These are phyloP conservation scores for Harmothoe impar DNA, from an alignment of 2,888 invertebrate genomes.

Conservation along the genomic window DNA sequence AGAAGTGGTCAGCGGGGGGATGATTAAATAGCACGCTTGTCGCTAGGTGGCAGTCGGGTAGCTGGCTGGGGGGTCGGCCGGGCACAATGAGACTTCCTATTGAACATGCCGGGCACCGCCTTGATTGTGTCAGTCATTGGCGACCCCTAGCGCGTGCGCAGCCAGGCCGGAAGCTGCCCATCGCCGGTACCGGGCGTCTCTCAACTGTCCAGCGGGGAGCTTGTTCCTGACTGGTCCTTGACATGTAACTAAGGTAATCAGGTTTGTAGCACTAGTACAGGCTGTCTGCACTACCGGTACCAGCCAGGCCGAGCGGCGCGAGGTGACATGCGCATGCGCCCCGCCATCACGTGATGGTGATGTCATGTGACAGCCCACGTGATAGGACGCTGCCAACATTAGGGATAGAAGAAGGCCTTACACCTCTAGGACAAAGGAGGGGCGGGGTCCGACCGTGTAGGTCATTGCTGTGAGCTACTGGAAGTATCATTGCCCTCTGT, in stretches of 20 bases:
- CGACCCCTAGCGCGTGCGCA: constrained; percentile 15
- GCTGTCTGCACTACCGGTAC: neutral
- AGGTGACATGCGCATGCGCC: neutral
- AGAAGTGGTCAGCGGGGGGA: neutral
- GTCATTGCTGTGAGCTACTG: too few species aligned
- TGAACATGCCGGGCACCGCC: neutral
- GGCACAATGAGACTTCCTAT: constrained; percentile 9
- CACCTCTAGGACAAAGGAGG: neutral
- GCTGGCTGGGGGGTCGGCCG: neutral
- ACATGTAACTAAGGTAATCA: constrained; percentile 45
- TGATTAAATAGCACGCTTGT: neutral
- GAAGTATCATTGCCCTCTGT: too few species aligned
- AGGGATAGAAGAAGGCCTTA: neutral
- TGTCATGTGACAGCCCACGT: constrained; percentile 46
- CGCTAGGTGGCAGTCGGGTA: neutral
- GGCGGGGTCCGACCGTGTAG: neutral
- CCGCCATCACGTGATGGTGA: constrained; percentile 22
- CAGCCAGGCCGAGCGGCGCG: neutral
- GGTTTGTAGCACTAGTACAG: neutral
- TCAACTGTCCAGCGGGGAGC: constrained; percentile 25
- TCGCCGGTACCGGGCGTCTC: neutral
- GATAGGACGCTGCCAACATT: constrained; percentile 5
- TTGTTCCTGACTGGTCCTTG: neutral
- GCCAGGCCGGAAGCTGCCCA: neutral
- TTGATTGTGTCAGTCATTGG: constrained; percentile 45